Conservation (phyloP, 2,888 invertebrate species). For the Philaethria dido region DNA sequence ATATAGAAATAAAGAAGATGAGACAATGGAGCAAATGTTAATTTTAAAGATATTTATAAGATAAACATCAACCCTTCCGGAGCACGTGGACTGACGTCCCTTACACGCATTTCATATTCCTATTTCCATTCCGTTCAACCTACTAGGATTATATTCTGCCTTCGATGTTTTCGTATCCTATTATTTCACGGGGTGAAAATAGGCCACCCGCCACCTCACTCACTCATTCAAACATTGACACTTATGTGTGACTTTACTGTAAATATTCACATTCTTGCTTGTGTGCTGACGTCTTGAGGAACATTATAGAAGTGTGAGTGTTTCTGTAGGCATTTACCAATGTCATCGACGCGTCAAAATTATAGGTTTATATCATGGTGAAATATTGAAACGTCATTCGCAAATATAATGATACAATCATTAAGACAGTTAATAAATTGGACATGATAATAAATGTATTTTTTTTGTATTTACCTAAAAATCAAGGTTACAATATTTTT, state of each 20-base stretch:
- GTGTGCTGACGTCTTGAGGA: conserved; percentile 55
- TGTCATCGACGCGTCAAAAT: conserved; percentile 83
- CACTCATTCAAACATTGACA: conserved; percentile 63
- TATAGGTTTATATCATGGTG: conserved; percentile 62
- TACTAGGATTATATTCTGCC: conserved; percentile 82
- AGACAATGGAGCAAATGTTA: not conserved
- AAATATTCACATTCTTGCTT: conserved; percentile 53
- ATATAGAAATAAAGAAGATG: not conserved
- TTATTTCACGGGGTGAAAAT: conserved; percentile 84
- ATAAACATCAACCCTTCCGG: conserved; percentile 78
- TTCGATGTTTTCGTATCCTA: conserved; percentile 84
- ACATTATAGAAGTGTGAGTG: conserved; percentile 60
- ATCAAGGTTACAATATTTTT: not conserved
- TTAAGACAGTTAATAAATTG: too few relatives aligned
- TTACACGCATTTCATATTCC: conserved; percentile 81
- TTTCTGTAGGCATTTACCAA: conserved; percentile 81
- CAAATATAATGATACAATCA: conserved; percentile 27
- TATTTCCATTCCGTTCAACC: conserved; percentile 80
- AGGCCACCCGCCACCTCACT: conserved; percentile 78
- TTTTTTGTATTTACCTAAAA: not conserved
- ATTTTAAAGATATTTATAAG: conserved; percentile 51
- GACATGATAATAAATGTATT: conserved; percentile 26
- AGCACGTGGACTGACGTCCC: conserved; percentile 74
- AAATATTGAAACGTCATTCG: conserved; percentile 43
- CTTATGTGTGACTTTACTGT: conserved; percentile 55